Percentiles rank a stretch among this genome's conserved stretches.
Evolutionary conservation across 2,797 vertebrate species (phyloP).

Genomic region (Mormyrus hasselquistii): DNA sequence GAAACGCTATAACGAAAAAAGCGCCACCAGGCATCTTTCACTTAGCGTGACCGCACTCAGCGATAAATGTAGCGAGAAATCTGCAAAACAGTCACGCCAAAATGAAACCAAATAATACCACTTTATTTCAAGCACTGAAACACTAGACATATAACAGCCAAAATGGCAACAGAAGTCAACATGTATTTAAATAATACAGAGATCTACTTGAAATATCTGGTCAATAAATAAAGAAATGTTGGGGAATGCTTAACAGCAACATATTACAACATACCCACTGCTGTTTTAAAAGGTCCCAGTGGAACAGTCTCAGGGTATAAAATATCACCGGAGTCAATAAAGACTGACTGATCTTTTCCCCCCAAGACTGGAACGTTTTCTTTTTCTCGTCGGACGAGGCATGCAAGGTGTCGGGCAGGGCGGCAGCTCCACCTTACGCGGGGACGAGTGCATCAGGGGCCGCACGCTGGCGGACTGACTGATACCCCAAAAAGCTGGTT

Average conservation of each 20-base stretch:
- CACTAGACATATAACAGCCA: background rate
- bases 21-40: background rate
- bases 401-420: background rate
- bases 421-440: background rate
- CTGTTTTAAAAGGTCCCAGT: background rate
- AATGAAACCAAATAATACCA: background rate
- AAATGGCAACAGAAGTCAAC: slow-evolving; percentile 1
- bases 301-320: background rate
- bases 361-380: background rate
- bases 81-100: background rate
- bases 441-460: background rate
- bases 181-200: slow-evolving; percentile 10
- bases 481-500: slow-evolving; percentile 86
- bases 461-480: slow-evolving; percentile 29
- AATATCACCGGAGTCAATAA: background rate
- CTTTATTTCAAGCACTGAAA: slow-evolving; percentile 15
- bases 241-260: background rate
- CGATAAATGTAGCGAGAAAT: background rate
- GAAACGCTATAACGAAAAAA: background rate
- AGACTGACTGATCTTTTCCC: background rate
- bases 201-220: background rate
- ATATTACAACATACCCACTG: background rate
- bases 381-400: background rate
- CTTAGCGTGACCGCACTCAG: background rate
- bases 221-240: background rate